Evolutionary conservation across 2,797 vertebrate genomes (phyloP).

Genomic region (Siniperca undulata): DNA sequence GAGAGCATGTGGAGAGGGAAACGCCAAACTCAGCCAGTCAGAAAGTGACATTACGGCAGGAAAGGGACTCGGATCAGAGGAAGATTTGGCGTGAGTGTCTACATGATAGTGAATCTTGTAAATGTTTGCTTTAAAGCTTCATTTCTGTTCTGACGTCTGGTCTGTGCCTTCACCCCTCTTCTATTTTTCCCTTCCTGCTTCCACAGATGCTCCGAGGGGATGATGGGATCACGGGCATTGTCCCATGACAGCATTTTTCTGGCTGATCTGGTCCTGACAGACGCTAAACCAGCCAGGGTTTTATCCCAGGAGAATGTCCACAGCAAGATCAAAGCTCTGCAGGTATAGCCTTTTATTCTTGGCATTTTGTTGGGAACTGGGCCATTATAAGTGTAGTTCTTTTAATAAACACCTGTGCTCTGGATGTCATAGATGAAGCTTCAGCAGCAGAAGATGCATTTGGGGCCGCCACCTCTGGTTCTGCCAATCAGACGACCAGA

Average conservation of each 20-base stretch:
- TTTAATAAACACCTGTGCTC: not conserved
- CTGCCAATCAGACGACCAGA: slow-evolving; percentile 83
- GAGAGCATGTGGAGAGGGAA: slow-evolving; percentile 77
- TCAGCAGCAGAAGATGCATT: slow-evolving; percentile 90
- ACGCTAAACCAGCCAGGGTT: slow-evolving; percentile 85
- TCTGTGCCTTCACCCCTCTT: not conserved
- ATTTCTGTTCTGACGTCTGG: not conserved
- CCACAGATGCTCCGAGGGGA: slow-evolving; percentile 83
- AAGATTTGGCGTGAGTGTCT: slow-evolving; percentile 83
- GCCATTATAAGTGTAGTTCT: not conserved
- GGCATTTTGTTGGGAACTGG: not conserved
- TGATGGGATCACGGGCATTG: slow-evolving; percentile 90
- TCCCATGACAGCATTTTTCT: slow-evolving; percentile 98
- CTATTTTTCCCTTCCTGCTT: slow-evolving; percentile 1
- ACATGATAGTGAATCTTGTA: not conserved
- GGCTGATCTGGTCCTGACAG: slow-evolving; percentile 85
- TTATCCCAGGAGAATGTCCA: slow-evolving; percentile 94
- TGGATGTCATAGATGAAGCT: slow-evolving; percentile 89
- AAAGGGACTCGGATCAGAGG: slow-evolving; percentile 86
- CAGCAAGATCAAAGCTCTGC: slow-evolving; percentile 92
- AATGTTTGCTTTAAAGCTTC: slow-evolving; percentile 4
- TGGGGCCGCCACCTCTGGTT: slow-evolving; percentile 87
- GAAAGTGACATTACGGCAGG: slow-evolving; percentile 85
- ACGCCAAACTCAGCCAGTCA: slow-evolving; percentile 89
- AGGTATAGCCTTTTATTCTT: slow-evolving; percentile 80